Conservation (phyloP, 2,113 vertebrate genomes). For the Todiramphus saurophagus region DNA sequence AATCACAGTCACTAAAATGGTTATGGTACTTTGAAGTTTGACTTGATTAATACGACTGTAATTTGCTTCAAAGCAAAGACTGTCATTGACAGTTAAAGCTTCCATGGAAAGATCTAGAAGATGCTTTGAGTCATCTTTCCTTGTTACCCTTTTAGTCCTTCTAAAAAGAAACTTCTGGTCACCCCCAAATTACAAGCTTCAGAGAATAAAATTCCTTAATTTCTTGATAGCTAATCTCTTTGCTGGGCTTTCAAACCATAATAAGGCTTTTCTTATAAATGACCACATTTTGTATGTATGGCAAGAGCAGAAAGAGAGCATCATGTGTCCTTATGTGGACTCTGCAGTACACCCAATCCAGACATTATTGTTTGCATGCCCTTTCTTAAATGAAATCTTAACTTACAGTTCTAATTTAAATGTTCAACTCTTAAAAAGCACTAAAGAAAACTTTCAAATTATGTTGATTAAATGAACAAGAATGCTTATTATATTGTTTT, state of each 20-base stretch:
- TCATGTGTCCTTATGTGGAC: neutral
- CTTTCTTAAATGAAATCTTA: neutral
- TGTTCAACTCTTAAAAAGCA: neutral
- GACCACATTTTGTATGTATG: neutral
- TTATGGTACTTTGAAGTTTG: conserved; percentile 25
- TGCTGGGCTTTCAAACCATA: neutral
- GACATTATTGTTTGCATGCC: neutral
- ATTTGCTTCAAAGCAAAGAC: conserved; percentile 9
- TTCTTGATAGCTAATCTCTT: conserved; percentile 30
- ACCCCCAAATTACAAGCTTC: neutral
- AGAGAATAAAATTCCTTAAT: neutral
- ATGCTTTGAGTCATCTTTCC: neutral
- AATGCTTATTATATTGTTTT: neutral
- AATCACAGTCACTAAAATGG: neutral
- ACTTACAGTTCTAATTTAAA: neutral
- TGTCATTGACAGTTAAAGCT: neutral
- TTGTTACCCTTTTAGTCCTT: conserved; percentile 19
- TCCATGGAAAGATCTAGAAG: neutral
- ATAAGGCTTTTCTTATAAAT: neutral
- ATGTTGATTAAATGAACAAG: neutral
- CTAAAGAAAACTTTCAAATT: neutral
- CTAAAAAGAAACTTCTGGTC: neutral
- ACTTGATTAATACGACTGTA: neutral
- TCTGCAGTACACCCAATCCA: neutral
- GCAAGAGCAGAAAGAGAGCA: neutral